These are phyloP conservation scores for Probaryconus sp. DNA, from an alignment of 1,140 invertebrate genomes.

Conservation along the genomic window DNA sequence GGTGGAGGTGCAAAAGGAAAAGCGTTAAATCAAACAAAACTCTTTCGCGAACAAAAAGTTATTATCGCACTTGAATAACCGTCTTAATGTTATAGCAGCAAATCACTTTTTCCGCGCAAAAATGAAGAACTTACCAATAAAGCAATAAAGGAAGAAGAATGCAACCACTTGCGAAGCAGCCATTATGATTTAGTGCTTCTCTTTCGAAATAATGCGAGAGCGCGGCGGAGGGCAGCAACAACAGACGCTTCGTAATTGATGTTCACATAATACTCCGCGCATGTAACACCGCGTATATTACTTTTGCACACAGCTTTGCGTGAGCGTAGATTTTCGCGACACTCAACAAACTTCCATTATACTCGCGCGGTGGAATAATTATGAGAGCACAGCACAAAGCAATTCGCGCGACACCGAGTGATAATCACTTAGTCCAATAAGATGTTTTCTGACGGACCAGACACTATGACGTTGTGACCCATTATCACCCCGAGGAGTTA, in stretches of 20 bases:
- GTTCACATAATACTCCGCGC: conserved; percentile 54
- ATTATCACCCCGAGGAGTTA: conserved; percentile 28
- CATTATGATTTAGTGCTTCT: conserved; percentile 58
- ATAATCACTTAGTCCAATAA: conserved; percentile 56
- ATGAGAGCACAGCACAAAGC: conserved; percentile 56
- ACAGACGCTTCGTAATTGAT: conserved; percentile 44
- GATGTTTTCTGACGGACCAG: conserved; percentile 25
- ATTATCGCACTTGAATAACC: conserved; percentile 16
- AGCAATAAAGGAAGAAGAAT: conserved; percentile 66
- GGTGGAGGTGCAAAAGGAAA: too few relatives aligned
- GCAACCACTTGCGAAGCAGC: conserved; percentile 57
- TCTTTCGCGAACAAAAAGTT: not conserved
- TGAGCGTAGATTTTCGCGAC: conserved; percentile 35
- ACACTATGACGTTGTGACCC: conserved; percentile 21
- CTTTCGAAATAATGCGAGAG: conserved; percentile 33
- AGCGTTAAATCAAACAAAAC: too few relatives aligned
- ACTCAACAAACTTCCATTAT: conserved; percentile 69
- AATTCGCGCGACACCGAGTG: conserved; percentile 34
- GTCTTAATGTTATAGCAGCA: conserved; percentile 23
- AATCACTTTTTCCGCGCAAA: conserved; percentile 9
- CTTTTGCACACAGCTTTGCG: conserved; percentile 31
- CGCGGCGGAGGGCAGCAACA: conserved; percentile 20
- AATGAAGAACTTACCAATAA: conserved; percentile 66
- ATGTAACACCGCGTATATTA: conserved; percentile 43
- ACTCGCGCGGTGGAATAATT: conserved; percentile 62